Percentiles rank a stretch among this genome's conserved stretches.
Evolutionary conservation across 2,113 vertebrate species (phyloP).

Genomic region (Larimichthys polyactis): DNA sequence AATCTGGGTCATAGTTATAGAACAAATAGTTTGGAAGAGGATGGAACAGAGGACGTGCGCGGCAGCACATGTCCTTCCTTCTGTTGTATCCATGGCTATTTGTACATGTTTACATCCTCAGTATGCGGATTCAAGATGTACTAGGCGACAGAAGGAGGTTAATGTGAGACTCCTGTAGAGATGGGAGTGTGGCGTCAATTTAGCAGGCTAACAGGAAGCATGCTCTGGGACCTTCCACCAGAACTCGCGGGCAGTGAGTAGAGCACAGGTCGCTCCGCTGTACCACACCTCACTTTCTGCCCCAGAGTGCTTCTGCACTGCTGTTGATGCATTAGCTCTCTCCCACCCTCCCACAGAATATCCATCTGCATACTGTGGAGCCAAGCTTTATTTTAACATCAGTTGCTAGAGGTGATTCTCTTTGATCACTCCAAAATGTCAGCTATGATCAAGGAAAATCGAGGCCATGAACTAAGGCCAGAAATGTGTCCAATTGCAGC

Average conservation of each 20-base stretch:
- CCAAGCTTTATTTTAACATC: conserved; percentile 31
- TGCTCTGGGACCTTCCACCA: conserved; percentile 44
- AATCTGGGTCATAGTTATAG: conserved; percentile 71
- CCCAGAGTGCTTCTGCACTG: not conserved
- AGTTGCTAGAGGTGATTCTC: conserved; percentile 42
- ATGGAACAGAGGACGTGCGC: conserved; percentile 42
- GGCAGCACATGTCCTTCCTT: conserved; percentile 55
- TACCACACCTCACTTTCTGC: conserved; percentile 31
- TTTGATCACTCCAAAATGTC: conserved; percentile 61
- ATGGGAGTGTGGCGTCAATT: conserved; percentile 55
- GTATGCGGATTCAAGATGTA: conserved; percentile 37
- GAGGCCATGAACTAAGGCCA: conserved; percentile 26
- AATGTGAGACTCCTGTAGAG: conserved; percentile 57
- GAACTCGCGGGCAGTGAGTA: conserved; percentile 44
- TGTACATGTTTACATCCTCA: conserved; percentile 60
- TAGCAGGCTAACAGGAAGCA: conserved; percentile 69
- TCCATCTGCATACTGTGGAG: conserved; percentile 28
- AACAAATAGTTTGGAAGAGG: conserved; percentile 66
- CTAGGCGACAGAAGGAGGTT: conserved; percentile 59
- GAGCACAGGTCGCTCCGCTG: conserved; percentile 59
- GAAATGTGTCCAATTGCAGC: conserved; percentile 30
- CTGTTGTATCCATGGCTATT: conserved; percentile 62
- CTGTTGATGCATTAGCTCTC: conserved; percentile 6
- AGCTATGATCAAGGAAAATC: conserved; percentile 36
- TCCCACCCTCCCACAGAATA: not conserved